Evolutionary conservation across 2,113 vertebrate genomes (phyloP).

Genomic region (Rhinopomastus cyanomelas): DNA sequence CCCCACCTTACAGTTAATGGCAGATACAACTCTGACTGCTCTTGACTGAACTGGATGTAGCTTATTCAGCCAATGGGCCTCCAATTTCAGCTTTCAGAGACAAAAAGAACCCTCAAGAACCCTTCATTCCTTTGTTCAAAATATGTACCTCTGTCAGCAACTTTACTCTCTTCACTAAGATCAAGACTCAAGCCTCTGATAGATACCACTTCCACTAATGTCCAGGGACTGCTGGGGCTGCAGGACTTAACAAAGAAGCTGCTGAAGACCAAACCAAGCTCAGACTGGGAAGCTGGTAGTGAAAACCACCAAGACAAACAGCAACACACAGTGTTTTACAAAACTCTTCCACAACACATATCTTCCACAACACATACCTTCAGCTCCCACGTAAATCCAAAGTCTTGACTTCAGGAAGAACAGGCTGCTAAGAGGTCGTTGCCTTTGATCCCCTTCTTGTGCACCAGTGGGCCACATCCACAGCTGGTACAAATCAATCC

Average conservation of each 20-base stretch:
- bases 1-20: background rate
- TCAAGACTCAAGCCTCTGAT: background rate
- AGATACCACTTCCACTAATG: background rate
- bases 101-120: background rate
- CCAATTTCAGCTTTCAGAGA: background rate
- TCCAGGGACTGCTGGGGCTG: rapidly evolving
- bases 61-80: background rate
- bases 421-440: rapidly evolving
- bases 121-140: background rate
- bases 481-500: constrained; percentile 25
- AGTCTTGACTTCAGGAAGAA: background rate
- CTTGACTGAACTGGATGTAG: background rate
- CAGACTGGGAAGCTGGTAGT: background rate
- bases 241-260: background rate
- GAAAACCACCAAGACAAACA: background rate
- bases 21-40: background rate
- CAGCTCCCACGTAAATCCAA: rapidly evolving
- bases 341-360: background rate
- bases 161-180: background rate
- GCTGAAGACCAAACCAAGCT: background rate
- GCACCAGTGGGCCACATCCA: background rate
- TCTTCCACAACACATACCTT: background rate
- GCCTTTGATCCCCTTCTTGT: background rate
- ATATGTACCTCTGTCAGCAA: background rate
- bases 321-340: rapidly evolving